A percentile compares a stretch with the other conserved stretches of the same genome.
Evolutionary conservation across 2,888 invertebrate genomes (phyloP).

Genomic region (Gymnosoma rotundatum): DNA sequence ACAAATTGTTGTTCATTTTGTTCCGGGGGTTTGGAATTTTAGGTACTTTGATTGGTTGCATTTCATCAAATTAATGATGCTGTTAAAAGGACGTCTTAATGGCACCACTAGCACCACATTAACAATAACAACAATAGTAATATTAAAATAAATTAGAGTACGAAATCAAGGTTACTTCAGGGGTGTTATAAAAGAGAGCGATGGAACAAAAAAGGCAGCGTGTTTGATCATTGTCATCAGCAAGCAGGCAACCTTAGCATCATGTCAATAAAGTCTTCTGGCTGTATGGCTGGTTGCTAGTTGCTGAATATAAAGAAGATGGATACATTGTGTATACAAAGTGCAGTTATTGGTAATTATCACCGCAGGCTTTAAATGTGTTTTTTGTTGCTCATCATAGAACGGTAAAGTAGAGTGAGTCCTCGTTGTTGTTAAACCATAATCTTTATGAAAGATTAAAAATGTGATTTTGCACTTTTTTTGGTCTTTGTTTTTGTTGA

Average conservation of each 20-base stretch:
- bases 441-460: constrained; percentile 58
- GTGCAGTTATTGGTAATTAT: constrained; percentile 70
- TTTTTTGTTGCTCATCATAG: constrained; percentile 34
- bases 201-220: not conserved
- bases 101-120: constrained; percentile 56
- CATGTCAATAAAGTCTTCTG: constrained; percentile 7
- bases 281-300: not conserved
- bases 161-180: constrained; percentile 67
- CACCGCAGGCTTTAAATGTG: constrained; percentile 65
- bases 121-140: constrained; percentile 41
- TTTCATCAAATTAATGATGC: constrained; percentile 69
- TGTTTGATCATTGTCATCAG: constrained; percentile 25
- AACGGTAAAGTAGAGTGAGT: constrained; percentile 46
- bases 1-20: constrained; percentile 53
- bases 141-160: constrained; percentile 66
- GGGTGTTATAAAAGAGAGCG: constrained; percentile 57
- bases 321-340: constrained; percentile 67
- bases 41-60: constrained; percentile 52
- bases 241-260: constrained; percentile 24
- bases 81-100: constrained; percentile 65
- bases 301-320: not conserved
- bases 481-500: not conserved
- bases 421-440: constrained; percentile 42
- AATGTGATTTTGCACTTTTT: constrained; percentile 48
- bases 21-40: constrained; percentile 1